A percentile compares a stretch with the other conserved stretches of the same genome.
phyloP scores from a whole-genome alignment of 1,140 invertebrate genomes.

The Drosophila santomea region DNA sequence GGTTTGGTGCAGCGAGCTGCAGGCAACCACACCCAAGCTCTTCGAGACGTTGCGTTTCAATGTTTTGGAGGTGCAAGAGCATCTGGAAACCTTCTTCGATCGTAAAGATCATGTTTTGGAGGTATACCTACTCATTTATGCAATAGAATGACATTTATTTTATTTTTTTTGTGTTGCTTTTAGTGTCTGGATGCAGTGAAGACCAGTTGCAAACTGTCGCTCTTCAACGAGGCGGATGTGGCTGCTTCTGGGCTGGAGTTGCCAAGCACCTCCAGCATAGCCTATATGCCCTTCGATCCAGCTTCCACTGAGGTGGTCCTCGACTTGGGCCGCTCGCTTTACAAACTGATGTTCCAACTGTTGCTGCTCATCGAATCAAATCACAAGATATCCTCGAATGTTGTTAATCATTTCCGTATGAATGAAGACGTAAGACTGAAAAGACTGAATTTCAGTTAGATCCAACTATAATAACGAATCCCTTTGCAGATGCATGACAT shows the following conservation, averaged over 20 bases:
- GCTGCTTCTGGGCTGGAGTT: slow-evolving; percentile 75
- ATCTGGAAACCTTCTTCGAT: slow-evolving; percentile 97
- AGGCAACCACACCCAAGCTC: slow-evolving; percentile 87
- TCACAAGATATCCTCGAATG: slow-evolving; percentile 92
- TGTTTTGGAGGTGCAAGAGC: slow-evolving; percentile 97
- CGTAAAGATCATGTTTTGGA: slow-evolving; percentile 95
- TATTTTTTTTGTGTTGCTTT: slow-evolving; percentile 21
- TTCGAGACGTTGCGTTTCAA: slow-evolving; percentile 93
- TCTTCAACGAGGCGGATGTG: slow-evolving; percentile 87
- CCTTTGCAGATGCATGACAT: slow-evolving; percentile 80
- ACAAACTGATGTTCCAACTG: slow-evolving; percentile 97
- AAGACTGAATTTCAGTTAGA: neutral
- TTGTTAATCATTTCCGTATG: slow-evolving; percentile 84
- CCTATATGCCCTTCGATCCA: slow-evolving; percentile 81
- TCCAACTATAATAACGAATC: neutral
- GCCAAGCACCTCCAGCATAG: slow-evolving; percentile 65
- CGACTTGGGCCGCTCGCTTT: slow-evolving; percentile 93
- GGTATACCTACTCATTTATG: slow-evolving; percentile 79
- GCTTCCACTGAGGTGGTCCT: slow-evolving; percentile 86
- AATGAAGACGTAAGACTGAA: slow-evolving; percentile 76
- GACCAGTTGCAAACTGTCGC: slow-evolving; percentile 90
- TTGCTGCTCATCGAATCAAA: slow-evolving; percentile 95
- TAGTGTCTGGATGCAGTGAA: slow-evolving; percentile 91
- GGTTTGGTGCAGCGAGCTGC: slow-evolving; percentile 90
- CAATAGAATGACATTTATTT: neutral